Percentiles rank a stretch among this genome's conserved stretches.
These are phyloP conservation scores for Oenanthe oenanthe DNA, from an alignment of 2,113 vertebrate genomes.

Conservation along the genomic window DNA sequence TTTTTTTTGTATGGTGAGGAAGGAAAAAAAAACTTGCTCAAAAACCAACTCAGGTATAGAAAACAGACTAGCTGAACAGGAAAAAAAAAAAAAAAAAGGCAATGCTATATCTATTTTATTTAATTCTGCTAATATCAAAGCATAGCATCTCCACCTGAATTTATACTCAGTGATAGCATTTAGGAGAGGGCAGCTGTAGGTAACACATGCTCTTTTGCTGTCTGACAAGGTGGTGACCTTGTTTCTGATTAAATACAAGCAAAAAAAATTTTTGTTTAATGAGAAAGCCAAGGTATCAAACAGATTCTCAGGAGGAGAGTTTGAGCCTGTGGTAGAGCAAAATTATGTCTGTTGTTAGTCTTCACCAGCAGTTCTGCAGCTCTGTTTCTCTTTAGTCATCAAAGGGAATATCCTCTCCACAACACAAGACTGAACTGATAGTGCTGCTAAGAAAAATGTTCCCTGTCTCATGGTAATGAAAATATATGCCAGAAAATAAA, in stretches of 20 bases:
- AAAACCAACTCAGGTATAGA: rapidly evolving
- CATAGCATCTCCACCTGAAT: too few relatives aligned
- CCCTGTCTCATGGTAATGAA: not conserved
- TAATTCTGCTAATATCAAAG: not conserved
- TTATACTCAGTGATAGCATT: not conserved
- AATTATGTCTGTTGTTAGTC: slow-evolving; percentile 38
- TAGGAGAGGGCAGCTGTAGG: not conserved
- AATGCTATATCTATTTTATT: not conserved
- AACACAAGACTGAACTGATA: not conserved
- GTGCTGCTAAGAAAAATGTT: not conserved
- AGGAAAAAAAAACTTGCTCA: rapidly evolving
- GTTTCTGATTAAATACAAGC: slow-evolving; percentile 25
- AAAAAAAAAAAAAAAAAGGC: not conserved
- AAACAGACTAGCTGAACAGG: not conserved
- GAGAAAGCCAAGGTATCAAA: not conserved
- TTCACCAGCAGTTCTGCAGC: slow-evolving; percentile 25
- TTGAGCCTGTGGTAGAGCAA: slow-evolving; percentile 63
- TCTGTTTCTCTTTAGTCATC: slow-evolving; percentile 32
- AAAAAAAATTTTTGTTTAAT: not conserved
- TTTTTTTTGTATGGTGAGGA: not conserved
- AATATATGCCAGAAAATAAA: not conserved
- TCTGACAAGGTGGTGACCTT: slow-evolving; percentile 8
- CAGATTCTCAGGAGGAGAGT: slow-evolving; percentile 25
- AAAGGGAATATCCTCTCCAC: slow-evolving; percentile 9
- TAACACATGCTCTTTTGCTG: not conserved